Conservation (phyloP, 2,797 vertebrate species). For the Delichon dasypus region DNA sequence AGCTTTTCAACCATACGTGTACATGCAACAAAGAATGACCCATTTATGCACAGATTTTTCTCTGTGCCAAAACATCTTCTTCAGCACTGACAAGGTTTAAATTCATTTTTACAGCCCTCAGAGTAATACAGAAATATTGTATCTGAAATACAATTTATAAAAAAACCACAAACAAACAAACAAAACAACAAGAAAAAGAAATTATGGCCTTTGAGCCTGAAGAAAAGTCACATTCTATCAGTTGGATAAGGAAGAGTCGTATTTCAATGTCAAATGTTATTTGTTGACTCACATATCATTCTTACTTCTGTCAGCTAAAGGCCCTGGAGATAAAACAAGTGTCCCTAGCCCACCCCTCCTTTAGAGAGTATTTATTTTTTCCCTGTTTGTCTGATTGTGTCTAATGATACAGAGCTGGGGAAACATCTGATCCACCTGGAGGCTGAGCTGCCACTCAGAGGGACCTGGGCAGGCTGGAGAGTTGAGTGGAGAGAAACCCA, state of each 20-base stretch:
- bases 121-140: neutral
- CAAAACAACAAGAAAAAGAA: neutral
- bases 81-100: neutral
- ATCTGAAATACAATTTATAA: neutral
- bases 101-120: neutral
- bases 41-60: neutral
- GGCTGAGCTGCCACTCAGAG: neutral
- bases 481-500: neutral
- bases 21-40: neutral
- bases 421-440: neutral
- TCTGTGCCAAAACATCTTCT: neutral
- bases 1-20: neutral
- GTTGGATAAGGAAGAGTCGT: neutral
- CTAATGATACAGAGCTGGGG: neutral
- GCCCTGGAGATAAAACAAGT: neutral
- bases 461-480: no score
- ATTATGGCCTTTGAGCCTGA: neutral
- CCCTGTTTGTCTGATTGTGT: neutral
- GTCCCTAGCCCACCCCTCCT: neutral
- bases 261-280: neutral
- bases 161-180: neutral
- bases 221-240: conserved; percentile 8
- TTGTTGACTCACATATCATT: neutral
- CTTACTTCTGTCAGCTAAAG: neutral
- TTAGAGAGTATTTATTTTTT: neutral